Evolutionary conservation across 1,140 invertebrate genomes (phyloP).

Genomic region (Ostrea denselamellosa): DNA sequence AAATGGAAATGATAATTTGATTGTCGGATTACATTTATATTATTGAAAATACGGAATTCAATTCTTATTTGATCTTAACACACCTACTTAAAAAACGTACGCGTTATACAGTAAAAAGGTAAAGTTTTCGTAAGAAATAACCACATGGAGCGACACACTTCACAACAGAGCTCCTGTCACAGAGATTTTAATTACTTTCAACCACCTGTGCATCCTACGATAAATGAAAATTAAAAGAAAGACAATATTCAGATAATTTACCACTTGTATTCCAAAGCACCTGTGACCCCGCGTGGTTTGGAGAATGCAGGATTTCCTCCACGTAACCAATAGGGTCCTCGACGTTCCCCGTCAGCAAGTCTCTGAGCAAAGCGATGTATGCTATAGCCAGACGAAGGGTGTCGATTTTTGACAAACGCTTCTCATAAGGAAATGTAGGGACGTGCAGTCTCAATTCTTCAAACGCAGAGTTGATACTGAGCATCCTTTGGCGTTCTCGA

Average conservation of each 20-base stretch:
- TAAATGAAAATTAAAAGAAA: too few relatives aligned
- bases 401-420: slow-evolving; percentile 97
- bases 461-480: slow-evolving; percentile 98
- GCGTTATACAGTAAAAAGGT: too few relatives aligned
- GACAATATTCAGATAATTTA: slow-evolving; percentile 79
- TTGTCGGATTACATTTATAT: too few relatives aligned
- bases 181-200: too few relatives aligned
- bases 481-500: slow-evolving; percentile 95
- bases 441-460: slow-evolving; percentile 87
- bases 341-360: slow-evolving; percentile 89
- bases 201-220: too few relatives aligned
- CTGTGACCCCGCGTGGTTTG: slow-evolving; percentile 88
- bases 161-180: too few relatives aligned
- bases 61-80: too few relatives aligned
- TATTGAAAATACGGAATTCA: too few relatives aligned
- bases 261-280: slow-evolving; percentile 98
- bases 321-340: slow-evolving; percentile 94
- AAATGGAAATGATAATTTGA: too few relatives aligned
- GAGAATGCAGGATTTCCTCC: slow-evolving; percentile 92
- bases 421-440: slow-evolving; percentile 99
- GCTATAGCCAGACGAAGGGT: slow-evolving; percentile 97
- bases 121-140: too few relatives aligned
- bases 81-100: too few relatives aligned
- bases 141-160: too few relatives aligned
- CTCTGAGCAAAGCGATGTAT: slow-evolving; percentile 98